phyloP scores from a whole-genome alignment of 2,888 invertebrate species.

The Silvanus unidentatus region DNA sequence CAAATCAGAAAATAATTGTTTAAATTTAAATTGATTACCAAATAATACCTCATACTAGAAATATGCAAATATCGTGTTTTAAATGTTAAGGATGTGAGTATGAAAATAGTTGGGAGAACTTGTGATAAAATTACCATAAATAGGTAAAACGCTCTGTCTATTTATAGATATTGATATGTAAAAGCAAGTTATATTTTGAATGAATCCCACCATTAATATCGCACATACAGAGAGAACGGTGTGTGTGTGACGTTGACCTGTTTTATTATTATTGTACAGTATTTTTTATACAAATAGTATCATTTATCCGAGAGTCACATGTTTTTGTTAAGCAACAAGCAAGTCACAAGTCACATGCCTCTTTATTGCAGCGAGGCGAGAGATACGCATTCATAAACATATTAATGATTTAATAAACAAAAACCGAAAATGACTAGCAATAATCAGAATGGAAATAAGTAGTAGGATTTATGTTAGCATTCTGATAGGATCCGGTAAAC shows the following conservation, averaged over 20 bases:
- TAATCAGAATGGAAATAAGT: not conserved
- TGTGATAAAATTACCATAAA: too few relatives aligned
- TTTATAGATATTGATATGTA: too few relatives aligned
- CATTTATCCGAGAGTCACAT: conserved; percentile 1
- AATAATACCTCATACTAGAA: not conserved
- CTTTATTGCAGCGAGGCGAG: too few relatives aligned
- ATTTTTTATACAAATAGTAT: too few relatives aligned
- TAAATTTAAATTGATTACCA: conserved; percentile 1
- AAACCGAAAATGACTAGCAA: not conserved
- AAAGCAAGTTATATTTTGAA: too few relatives aligned
- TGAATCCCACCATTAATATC: not conserved
- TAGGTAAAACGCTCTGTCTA: too few relatives aligned
- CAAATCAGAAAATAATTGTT: conserved; percentile 16
- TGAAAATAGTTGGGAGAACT: not conserved
- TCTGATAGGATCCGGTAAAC: not conserved
- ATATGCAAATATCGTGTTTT: not conserved
- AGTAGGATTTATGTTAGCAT: not conserved
- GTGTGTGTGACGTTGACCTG: not conserved
- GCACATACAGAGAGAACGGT: too few relatives aligned
- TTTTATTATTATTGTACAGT: not conserved
- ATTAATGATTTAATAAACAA: too few relatives aligned
- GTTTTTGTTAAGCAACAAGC: conserved; percentile 6
- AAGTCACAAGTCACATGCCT: conserved; percentile 7
- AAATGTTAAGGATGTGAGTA: not conserved
- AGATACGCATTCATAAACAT: too few relatives aligned